Evolutionary conservation across 2,113 vertebrate genomes (phyloP).

Genomic region (Sturnira hondurensis): DNA sequence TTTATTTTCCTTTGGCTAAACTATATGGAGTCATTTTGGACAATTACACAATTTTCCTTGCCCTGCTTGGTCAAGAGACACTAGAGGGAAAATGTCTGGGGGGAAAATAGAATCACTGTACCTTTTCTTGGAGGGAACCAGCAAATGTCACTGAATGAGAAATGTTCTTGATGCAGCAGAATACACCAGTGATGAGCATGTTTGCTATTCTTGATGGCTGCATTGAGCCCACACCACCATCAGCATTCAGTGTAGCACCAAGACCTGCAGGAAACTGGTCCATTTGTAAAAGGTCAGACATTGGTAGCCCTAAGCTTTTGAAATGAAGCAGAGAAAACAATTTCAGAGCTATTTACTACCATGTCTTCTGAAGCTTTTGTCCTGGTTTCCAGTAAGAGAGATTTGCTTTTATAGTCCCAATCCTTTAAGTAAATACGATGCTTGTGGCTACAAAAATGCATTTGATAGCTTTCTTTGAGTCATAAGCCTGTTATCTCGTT

Average conservation of each 20-base stretch:
- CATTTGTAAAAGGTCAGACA: constrained; percentile 83
- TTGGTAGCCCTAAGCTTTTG: constrained; percentile 80
- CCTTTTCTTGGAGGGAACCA: constrained; percentile 80
- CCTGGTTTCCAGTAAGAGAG: constrained; percentile 77
- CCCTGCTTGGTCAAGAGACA: constrained; percentile 2
- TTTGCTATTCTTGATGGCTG: constrained; percentile 83
- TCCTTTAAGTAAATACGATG: constrained; percentile 81
- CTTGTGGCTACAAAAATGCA: constrained; percentile 74
- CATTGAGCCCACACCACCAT: constrained; percentile 83
- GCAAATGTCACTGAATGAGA: constrained; percentile 83
- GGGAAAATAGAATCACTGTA: constrained; percentile 54
- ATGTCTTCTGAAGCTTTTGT: constrained; percentile 78
- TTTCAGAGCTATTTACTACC: constrained; percentile 82
- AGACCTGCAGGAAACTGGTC: constrained; percentile 82
- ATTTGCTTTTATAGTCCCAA: constrained; percentile 78
- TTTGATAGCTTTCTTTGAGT: constrained; percentile 77
- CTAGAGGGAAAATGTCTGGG: constrained; percentile 23
- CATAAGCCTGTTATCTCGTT: constrained; percentile 79
- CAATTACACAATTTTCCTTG: constrained; percentile 63
- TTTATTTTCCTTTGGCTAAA: constrained; percentile 46
- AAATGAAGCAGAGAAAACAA: constrained; percentile 83
- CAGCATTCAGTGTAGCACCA: constrained; percentile 78
- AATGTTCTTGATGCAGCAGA: constrained; percentile 81
- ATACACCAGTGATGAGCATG: constrained; percentile 77
- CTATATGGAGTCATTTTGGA: constrained; percentile 24